Evolutionary conservation across 1,140 invertebrate species (phyloP), one percentile per base, ranked within the genome.

Genomic region (Tachypleus tridentatus): DNA sequence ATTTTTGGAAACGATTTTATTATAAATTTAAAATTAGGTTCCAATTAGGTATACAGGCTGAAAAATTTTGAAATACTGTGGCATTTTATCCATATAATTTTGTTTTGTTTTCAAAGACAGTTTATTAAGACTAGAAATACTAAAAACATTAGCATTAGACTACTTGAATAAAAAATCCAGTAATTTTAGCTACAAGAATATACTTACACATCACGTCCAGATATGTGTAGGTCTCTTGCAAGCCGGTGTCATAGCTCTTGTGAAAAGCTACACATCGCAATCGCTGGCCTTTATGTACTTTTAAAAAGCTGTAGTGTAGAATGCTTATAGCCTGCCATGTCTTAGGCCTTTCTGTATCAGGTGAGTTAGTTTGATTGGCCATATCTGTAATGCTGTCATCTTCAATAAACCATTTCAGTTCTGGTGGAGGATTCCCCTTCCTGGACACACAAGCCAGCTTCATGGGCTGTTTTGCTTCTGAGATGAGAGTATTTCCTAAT

Each of bases 181-280:
- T 29, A 29, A 29, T 29, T 29, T 29, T 29, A 29, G 29, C n/a
- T 57, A 57, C 47, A 63, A 10, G 58, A 60, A 7, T 62, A 48
- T 71, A 86, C 87, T 90, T 77, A 92, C 89, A 93, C 76, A 87
- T 87, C 63, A 93, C 86, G 77, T 93, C 87, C 61, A 93, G 80
- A 67, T 84, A 81, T 51, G 89, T 88, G 73, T 83, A 82, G 29
- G 84, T 82, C 50, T 82, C 82, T 67, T 82, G 82, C 5, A 84
- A 85, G 73, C 84, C 85, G 10, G 76, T 82, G 69, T 74, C 77
- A 74, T 90, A 92, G 4, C 88, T 88, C 52, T 90, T 87, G 75
- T 93, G 90, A 67, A 87, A 81, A 8, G 89, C 88, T 10, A 89
- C 82, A 73, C 90, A 93, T 60, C 85, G 80, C 64, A 93, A 81